Evolutionary conservation across 1,140 invertebrate genomes (phyloP), one percentile per base, ranked within the genome.

Genomic region (Meloidogyne hapla): DNA sequence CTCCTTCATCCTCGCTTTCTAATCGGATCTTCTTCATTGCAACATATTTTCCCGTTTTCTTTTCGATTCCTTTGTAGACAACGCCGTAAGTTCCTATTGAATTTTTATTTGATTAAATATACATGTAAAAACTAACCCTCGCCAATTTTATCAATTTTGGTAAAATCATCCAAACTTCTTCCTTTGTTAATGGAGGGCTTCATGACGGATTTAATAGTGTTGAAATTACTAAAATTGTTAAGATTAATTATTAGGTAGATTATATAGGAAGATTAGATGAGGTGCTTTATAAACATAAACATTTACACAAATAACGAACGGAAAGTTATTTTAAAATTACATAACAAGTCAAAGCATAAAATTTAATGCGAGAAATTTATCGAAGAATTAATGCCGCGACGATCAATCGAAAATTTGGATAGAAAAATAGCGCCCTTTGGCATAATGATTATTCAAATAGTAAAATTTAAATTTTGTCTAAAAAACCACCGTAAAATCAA

Each of bases 11-110:
- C 87, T 97, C 94, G 81, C 91, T 92, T 88, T 96, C 81, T n/a
- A 97, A 89, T 10, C 94, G 90, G 83, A 97, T 96, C 89, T 96
- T 96, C 87, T 98, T 98, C 92, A 98, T 93, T 15, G 95, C 95
- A 23, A 96, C 94, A 81, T 94, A 91, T 88, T 93, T 90, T 0
- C 93, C 93, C 18, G 94, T 95, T 82, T 92, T 91, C 82, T 93
- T 93, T 85, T 94, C 92, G 87, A 91, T 91, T 18, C 92, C 94
- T 89, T 95, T 95, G 86, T 94, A 95, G 1, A 96, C 94, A 63
- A 95, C 93, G 77, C 94, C 94, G 89, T 96, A 96, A 18, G 94
- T 95, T 71, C 93, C 94, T 92, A 87, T 23, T 40, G 21, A 45
- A 68, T 33, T 40, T 33, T 23, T 25, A n/a, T n/a, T 66, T 61